Conservation (phyloP, 2,888 invertebrate species). For the Capitulum mitella region DNA sequence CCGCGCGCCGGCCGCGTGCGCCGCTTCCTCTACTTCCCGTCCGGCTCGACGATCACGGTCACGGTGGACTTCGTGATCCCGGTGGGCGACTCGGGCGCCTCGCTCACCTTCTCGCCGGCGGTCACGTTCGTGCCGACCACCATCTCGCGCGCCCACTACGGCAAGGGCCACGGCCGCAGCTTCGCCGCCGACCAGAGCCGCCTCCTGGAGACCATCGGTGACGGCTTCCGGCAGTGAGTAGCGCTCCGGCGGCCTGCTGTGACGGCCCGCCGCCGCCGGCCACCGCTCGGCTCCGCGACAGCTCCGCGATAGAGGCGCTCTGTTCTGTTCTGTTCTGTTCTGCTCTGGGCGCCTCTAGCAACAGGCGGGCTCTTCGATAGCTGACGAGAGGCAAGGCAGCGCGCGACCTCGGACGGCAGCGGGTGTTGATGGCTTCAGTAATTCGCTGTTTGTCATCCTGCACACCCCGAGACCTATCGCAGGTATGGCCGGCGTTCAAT, state of each 20-base stretch:
- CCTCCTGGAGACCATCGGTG: neutral
- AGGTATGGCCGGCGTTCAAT: too few species aligned
- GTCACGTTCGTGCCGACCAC: constrained; percentile 15
- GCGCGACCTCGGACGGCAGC: too few species aligned
- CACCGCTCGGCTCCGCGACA: neutral
- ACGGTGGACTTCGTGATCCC: constrained; percentile 36
- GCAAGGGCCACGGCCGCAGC: neutral
- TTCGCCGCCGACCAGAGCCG: constrained; percentile 7
- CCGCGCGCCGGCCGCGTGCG: constrained; percentile 40
- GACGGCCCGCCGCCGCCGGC: neutral
- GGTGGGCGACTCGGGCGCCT: constrained; percentile 7
- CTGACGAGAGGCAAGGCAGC: too few species aligned
- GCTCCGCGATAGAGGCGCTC: too few species aligned
- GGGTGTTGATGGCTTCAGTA: too few species aligned
- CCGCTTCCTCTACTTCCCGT: constrained; percentile 54
- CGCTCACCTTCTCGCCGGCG: constrained; percentile 3
- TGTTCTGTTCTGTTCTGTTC: too few species aligned
- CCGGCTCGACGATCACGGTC: constrained; percentile 56
- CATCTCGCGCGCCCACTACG: neutral
- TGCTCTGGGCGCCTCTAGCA: too few species aligned
- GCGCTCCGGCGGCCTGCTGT: too few species aligned
- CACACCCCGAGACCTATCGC: too few species aligned
- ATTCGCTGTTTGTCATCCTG: too few species aligned
- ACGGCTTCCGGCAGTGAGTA: constrained; percentile 12
- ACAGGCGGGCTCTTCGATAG: too few species aligned